Conservation (phyloP, 2,888 invertebrate genomes). For the Melieria picta region DNA sequence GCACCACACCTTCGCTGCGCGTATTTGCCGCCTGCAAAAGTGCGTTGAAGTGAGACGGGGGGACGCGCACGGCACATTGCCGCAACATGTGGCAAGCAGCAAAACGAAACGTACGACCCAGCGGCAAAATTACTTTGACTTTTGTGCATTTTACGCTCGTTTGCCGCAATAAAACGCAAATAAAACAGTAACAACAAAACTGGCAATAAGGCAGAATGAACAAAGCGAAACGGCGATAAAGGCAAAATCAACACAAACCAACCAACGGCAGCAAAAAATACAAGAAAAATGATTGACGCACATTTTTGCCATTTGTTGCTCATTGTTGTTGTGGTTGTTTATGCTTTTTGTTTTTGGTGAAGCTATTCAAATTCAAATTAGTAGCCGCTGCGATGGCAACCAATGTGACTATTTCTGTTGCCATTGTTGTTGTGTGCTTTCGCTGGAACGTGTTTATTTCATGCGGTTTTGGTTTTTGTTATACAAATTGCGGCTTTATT, state of each 20-base stretch:
- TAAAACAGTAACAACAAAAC: neutral
- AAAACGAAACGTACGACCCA: too few relatives aligned
- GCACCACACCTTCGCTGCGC: too few relatives aligned
- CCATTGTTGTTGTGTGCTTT: neutral
- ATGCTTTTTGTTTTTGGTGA: neutral
- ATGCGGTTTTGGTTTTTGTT: conserved; percentile 20
- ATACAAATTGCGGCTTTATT: conserved; percentile 21
- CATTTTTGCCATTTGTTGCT: conserved; percentile 3
- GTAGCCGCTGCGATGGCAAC: conserved; percentile 5
- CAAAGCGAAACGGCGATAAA: neutral
- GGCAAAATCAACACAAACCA: too few relatives aligned
- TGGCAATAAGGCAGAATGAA: neutral
- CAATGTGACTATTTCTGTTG: neutral
- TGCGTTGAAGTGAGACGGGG: too few relatives aligned
- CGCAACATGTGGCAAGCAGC: too few relatives aligned
- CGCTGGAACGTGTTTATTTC: conserved; percentile 19
- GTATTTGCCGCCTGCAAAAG: too few relatives aligned
- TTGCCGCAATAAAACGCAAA: neutral
- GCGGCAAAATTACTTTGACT: neutral
- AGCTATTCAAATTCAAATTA: conserved; percentile 6
- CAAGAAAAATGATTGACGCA: conserved; percentile 4
- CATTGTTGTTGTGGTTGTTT: neutral
- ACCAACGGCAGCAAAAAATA: neutral
- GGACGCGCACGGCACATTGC: too few relatives aligned
- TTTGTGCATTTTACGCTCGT: neutral